Percentiles rank a stretch among this genome's conserved stretches.
phyloP scores from a whole-genome alignment of 2,888 invertebrate genomes.

The Sarcophaga subvicina region DNA sequence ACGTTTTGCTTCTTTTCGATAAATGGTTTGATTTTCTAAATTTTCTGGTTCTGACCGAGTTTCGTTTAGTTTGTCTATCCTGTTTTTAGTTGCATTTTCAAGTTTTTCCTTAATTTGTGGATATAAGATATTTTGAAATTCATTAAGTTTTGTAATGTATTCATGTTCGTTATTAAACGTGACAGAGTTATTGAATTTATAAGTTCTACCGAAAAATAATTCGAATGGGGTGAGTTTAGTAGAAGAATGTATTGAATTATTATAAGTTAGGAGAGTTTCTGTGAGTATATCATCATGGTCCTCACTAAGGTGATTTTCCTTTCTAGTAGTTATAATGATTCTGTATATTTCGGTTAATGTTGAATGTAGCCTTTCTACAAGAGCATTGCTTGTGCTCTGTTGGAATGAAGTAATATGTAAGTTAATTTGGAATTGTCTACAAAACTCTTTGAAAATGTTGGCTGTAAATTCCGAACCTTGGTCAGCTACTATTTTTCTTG shows the following conservation, averaged over 20 bases:
- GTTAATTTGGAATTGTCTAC: conserved; percentile 15
- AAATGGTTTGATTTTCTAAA: not conserved
- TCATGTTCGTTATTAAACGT: conserved; percentile 39
- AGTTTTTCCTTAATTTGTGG: conserved; percentile 14
- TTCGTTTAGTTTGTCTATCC: conserved; percentile 23
- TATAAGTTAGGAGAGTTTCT: conserved; percentile 18
- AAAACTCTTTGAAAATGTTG: conserved; percentile 25
- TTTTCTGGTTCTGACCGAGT: not conserved
- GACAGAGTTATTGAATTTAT: conserved; percentile 19
- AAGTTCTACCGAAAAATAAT: conserved; percentile 28
- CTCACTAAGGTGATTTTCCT: conserved; percentile 26
- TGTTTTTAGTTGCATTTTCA: not conserved
- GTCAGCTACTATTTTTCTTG: conserved; percentile 17
- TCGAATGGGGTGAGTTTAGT: conserved; percentile 44
- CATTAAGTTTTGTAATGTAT: conserved; percentile 41
- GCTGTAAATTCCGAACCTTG: conserved; percentile 35
- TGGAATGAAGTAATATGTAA: conserved; percentile 25
- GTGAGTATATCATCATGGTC: conserved; percentile 38
- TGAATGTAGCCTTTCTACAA: conserved; percentile 2
- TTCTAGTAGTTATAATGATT: conserved; percentile 27
- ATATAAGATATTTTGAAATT: conserved; percentile 8
- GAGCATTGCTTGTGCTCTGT: conserved; percentile 18
- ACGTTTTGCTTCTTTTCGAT: conserved; percentile 3
- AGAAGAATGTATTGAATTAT: not conserved
- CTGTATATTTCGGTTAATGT: conserved; percentile 51